These are phyloP conservation scores for Phoenicopterus ruber DNA, from an alignment of 2,113 vertebrate species.

Conservation along the genomic window DNA sequence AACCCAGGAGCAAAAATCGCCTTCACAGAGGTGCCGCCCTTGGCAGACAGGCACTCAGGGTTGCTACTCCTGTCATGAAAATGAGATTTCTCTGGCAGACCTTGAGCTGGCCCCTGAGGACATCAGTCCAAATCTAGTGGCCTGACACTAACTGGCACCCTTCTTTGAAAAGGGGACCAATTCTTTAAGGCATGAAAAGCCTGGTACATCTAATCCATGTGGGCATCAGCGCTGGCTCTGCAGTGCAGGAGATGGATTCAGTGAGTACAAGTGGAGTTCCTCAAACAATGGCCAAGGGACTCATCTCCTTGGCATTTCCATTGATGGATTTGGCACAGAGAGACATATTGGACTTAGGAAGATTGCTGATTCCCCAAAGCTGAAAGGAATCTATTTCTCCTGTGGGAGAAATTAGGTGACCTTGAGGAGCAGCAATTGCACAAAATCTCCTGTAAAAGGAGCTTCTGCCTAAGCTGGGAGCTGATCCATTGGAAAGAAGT, in stretches of 20 bases:
- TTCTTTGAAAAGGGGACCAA: not conserved
- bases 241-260: not conserved
- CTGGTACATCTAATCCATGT: not conserved
- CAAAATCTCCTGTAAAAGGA: not conserved
- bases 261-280: not conserved
- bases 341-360: not conserved
- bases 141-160: not conserved
- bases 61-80: not conserved
- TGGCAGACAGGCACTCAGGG: not conserved
- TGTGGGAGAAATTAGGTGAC: not conserved
- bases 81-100: not conserved
- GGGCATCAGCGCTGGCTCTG: not conserved
- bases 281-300: not conserved
- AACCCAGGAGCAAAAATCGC: not conserved
- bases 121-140: not conserved
- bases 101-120: not conserved
- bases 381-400: constrained; percentile 1
- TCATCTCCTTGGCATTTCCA: not conserved
- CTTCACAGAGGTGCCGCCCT: not conserved
- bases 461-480: not conserved
- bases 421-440: not conserved
- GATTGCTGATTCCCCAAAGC: constrained; percentile 8
- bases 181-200: not conserved
- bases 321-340: not conserved
- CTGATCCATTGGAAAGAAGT: not conserved